Base-by-base conservation (phyloP, 2,888 invertebrate species). In the Drosophila meridiana region DNA sequence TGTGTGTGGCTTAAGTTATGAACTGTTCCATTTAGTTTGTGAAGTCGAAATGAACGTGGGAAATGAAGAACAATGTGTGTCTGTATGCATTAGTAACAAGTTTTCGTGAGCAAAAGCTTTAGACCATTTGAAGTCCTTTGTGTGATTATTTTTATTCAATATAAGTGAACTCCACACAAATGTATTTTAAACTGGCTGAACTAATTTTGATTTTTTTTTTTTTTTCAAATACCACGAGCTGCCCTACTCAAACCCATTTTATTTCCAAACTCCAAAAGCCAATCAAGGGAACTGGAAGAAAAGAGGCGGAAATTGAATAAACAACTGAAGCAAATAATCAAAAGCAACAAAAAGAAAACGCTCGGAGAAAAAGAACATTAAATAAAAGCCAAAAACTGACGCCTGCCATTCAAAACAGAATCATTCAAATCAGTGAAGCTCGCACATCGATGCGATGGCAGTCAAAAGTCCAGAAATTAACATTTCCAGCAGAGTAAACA, bases 381-480 rank as follows among this genome's bases (percentile, higher is more conserved):
- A 74, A 77, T 59, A 68, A 63, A 64, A 50, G 14, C 59, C 52
- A 61, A 72, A 57, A 76, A 79, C 63, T 68, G 78, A 73, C 77
- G 84, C 73, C 81, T 71, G 84, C 74, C 73, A 78, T 68, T 74
- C 80, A 76, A 71, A 75, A 61, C 61, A 67, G 70, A 85, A 90
- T 88, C 87, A 77, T 77, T 83, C 60, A 82, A 88, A 90, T 76
- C 88, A 70, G 55, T 64, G 76, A 40, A 81, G 78, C 66, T 77
- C 20, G 60, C 58, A 58, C 66, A 78, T 82, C 79, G 73, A 67
- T 67, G 73, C 66, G 63, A 66, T 63, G 58, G 68, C 90, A 79
- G 80, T 88, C 83, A 88, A 88, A 90, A 90, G 90, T 86, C 87
- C 84, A 87, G 73, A 86, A 86, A 86, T 86, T 86, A 86, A 86